phyloP scores from a whole-genome alignment of 2,797 vertebrate species.

The Mycteria americana region DNA sequence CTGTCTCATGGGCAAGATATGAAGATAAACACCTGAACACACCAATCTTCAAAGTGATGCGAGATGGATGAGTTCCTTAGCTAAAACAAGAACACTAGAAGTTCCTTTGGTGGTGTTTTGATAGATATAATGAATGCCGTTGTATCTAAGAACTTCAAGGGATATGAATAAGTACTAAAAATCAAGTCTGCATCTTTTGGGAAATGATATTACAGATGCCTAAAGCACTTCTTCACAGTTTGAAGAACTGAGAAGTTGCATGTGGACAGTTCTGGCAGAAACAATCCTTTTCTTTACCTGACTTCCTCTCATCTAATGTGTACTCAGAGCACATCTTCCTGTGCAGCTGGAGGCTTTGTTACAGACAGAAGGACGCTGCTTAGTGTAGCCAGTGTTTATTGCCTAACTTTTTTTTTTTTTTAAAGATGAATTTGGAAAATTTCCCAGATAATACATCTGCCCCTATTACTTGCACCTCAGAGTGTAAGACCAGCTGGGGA shows the following conservation, averaged over 20 bases:
- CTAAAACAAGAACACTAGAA: background rate
- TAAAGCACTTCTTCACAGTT: background rate
- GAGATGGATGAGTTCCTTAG: background rate
- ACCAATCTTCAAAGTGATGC: background rate
- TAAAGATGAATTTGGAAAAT: conserved; percentile 65
- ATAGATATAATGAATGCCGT: background rate
- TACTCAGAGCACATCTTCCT: conserved; percentile 17
- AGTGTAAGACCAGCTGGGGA: background rate
- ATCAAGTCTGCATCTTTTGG: background rate
- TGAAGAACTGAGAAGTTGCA: background rate
- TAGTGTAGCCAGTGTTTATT: conserved; percentile 10
- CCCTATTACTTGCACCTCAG: conserved; percentile 46
- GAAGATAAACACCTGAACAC: background rate
- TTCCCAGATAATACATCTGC: conserved; percentile 71
- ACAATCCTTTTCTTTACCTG: background rate
- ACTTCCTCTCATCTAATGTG: background rate
- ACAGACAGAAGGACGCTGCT: conserved; percentile 50
- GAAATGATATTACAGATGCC: background rate
- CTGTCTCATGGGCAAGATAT: background rate
- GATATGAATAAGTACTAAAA: background rate
- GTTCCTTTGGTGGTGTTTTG: background rate
- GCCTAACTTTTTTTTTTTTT: conserved; percentile 33
- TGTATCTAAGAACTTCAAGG: background rate
- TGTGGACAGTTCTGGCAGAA: background rate
- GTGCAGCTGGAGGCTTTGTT: conserved; percentile 52